Evolutionary conservation across 1,140 invertebrate species (phyloP).

Genomic region (Achatina immaculata): DNA sequence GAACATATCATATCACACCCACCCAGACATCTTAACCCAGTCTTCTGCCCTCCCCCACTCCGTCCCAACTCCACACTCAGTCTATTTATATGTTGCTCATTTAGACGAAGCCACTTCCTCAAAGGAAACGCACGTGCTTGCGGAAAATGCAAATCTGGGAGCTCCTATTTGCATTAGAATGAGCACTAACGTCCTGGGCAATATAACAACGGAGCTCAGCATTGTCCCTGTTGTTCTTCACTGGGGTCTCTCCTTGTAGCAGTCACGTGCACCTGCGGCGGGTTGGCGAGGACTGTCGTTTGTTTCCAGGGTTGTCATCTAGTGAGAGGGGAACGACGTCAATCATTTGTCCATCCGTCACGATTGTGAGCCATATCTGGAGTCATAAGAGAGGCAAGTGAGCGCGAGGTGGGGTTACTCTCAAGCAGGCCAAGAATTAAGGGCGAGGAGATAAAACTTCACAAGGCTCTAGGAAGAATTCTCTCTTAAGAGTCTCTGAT

Average conservation of each 20-base stretch:
- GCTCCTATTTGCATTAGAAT: slow-evolving; percentile 22
- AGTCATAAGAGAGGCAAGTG: neutral
- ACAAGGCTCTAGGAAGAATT: too few relatives aligned
- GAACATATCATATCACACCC: too few relatives aligned
- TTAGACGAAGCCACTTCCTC: neutral
- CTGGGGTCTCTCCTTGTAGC: neutral
- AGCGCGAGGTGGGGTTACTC: neutral
- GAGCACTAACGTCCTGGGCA: neutral
- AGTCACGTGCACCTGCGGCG: slow-evolving; percentile 21
- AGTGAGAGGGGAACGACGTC: neutral
- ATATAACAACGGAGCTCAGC: neutral
- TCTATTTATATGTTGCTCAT: too few relatives aligned
- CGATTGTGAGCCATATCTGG: neutral
- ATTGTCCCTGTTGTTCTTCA: neutral
- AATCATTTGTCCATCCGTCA: slow-evolving; percentile 28
- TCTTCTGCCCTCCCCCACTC: neutral
- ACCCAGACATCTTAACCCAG: neutral
- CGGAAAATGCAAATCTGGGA: neutral
- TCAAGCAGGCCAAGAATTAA: neutral
- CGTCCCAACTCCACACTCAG: neutral
- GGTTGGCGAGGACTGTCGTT: slow-evolving; percentile 5
- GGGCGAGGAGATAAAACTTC: neutral
- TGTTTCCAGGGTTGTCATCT: neutral
- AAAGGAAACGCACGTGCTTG: neutral
- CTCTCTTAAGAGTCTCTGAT: too few relatives aligned